These are phyloP conservation scores for Thalassarche chlororhynchos DNA, from an alignment of 2,113 vertebrate genomes.

Conservation along the genomic window DNA sequence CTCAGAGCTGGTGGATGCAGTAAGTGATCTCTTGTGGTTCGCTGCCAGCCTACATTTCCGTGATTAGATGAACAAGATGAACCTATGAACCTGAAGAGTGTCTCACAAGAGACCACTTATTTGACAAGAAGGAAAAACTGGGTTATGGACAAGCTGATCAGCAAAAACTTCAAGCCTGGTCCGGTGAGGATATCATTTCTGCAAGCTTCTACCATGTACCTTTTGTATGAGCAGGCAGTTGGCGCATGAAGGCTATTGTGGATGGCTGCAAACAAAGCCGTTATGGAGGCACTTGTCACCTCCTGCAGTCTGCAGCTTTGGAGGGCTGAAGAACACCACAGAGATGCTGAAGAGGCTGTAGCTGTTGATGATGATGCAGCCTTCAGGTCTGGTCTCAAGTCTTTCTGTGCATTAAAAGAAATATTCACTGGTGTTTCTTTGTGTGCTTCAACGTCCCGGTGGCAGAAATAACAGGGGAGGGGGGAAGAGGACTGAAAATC, in stretches of 20 bases:
- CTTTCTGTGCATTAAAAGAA: neutral
- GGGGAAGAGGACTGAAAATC: neutral
- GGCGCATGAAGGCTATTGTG: neutral
- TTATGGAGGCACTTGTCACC: neutral
- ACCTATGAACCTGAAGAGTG: neutral
- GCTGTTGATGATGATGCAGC: neutral
- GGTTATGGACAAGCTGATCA: neutral
- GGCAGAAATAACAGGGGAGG: neutral
- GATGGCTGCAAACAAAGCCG: neutral
- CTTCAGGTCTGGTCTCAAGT: neutral
- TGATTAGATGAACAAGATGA: neutral
- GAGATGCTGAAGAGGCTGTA: neutral
- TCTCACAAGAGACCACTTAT: neutral
- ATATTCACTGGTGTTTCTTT: neutral
- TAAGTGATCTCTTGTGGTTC: constrained; percentile 5
- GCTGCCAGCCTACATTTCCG: neutral
- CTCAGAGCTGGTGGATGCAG: neutral
- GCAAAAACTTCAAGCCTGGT: neutral
- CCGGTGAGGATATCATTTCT: neutral
- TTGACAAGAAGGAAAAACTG: neutral
- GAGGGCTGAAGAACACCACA: neutral
- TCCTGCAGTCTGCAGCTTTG: neutral
- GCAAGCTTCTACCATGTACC: neutral
- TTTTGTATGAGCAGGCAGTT: neutral
- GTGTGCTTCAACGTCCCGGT: neutral